Conservation (phyloP, 2,113 vertebrate species). For the Istiophorus platypterus region DNA sequence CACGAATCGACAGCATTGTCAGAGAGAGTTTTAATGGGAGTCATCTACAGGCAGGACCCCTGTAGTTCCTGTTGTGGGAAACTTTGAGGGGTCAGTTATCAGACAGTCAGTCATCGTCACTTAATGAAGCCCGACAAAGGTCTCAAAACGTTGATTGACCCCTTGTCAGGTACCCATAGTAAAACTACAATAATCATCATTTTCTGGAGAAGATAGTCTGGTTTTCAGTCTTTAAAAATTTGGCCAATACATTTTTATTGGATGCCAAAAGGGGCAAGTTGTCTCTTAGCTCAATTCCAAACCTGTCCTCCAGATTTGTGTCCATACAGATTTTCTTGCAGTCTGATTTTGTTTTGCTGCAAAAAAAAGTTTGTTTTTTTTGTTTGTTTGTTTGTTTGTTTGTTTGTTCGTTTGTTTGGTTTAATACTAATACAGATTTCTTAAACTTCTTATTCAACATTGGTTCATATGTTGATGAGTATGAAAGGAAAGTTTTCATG, state of each 20-base stretch:
- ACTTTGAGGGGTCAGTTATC: not conserved
- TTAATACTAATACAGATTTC: too few species aligned
- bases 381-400: too few species aligned
- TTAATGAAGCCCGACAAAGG: not conserved
- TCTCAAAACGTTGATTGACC: not conserved
- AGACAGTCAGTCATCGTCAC: not conserved
- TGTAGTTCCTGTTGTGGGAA: too few species aligned
- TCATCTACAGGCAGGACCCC: too few species aligned
- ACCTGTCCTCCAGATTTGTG: not conserved
- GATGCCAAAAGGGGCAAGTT: not conserved
- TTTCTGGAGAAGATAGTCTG: not conserved
- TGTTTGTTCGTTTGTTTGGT: too few species aligned
- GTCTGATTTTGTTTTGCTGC: not conserved
- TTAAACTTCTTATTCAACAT: too few species aligned
- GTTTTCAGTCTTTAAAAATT: not conserved
- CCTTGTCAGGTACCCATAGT: not conserved
- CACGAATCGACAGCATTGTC: too few species aligned
- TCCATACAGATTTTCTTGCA: not conserved
- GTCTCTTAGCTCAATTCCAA: not conserved
- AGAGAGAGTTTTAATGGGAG: too few species aligned
- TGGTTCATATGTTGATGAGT: too few species aligned
- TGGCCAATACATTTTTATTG: not conserved
- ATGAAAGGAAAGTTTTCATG: too few species aligned
- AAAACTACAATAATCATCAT: not conserved
- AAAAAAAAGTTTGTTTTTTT: too few species aligned